phyloP scores from a whole-genome alignment of 2,888 invertebrate genomes.

The Parasteatoda lunata region DNA sequence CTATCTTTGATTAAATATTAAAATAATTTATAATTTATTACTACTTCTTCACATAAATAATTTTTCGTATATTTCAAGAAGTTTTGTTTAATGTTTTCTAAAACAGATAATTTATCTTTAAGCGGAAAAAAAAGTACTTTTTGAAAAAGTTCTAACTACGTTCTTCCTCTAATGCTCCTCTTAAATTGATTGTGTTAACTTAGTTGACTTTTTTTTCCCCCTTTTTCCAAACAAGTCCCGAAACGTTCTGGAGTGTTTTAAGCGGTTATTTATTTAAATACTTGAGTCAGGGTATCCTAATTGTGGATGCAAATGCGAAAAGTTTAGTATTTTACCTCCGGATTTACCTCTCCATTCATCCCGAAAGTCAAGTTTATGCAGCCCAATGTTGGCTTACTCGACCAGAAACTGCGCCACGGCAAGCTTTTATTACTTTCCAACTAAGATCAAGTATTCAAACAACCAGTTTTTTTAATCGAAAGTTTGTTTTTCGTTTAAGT shows the following conservation, averaged over 20 bases:
- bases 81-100: too few relatives aligned
- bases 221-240: conserved; percentile 1
- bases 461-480: too few relatives aligned
- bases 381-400: neutral
- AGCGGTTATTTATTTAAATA: conserved; percentile 45
- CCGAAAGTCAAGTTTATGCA: neutral
- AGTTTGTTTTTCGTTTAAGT: too few relatives aligned
- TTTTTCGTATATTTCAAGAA: too few relatives aligned
- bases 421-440: neutral
- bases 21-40: too few relatives aligned
- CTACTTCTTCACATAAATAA: too few relatives aligned
- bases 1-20: too few relatives aligned
- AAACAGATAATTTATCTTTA: too few relatives aligned
- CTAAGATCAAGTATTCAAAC: neutral
- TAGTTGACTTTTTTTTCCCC: neutral
- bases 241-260: conserved; percentile 5
- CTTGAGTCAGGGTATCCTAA: conserved; percentile 1
- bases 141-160: too few relatives aligned
- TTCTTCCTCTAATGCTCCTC: neutral
- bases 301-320: conserved; percentile 42
- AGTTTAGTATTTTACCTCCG: conserved; percentile 17
- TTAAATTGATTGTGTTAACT: neutral
- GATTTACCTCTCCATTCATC: neutral
- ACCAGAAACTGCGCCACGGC: neutral
- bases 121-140: too few relatives aligned